phyloP scores from a whole-genome alignment of 2,888 invertebrate species.

The Cryptocephalus moraei region DNA sequence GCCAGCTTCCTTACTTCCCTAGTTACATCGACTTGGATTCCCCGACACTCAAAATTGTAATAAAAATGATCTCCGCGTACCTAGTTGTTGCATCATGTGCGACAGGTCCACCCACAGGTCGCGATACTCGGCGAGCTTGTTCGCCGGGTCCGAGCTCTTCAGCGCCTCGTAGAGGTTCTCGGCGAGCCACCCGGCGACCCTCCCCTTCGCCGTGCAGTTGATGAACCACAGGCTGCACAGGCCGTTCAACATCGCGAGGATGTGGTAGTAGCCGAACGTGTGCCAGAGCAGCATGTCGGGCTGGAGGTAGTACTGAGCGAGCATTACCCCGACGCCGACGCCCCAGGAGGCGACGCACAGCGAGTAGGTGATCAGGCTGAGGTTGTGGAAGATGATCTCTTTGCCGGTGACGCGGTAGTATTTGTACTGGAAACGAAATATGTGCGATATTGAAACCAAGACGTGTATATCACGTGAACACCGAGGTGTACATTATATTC shows the following conservation, averaged over 20 bases:
- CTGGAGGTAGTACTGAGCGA: conserved; percentile 61
- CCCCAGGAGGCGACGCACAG: conserved; percentile 58
- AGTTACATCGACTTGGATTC: too few species aligned
- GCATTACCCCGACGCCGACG: conserved; percentile 52
- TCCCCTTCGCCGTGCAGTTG: conserved; percentile 36
- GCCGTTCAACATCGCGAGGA: conserved; percentile 64
- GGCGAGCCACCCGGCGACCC: conserved; percentile 50
- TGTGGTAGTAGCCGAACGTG: conserved; percentile 62
- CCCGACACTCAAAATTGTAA: not conserved
- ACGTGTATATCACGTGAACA: too few species aligned
- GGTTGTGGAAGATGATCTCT: conserved; percentile 54
- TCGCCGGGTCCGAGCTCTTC: conserved; percentile 52
- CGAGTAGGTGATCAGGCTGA: conserved; percentile 52
- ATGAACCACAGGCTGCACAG: conserved; percentile 58
- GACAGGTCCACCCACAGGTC: conserved; percentile 56
- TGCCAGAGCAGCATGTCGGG: conserved; percentile 64
- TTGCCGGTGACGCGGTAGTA: conserved; percentile 52
- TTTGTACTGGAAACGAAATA: conserved; percentile 42
- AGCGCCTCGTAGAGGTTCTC: conserved; percentile 52
- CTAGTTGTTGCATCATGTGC: conserved; percentile 69
- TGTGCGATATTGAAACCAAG: too few species aligned
- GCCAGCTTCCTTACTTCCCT: too few species aligned
- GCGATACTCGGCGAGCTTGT: conserved; percentile 55
- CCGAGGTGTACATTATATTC: too few species aligned
- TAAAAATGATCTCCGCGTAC: conserved; percentile 31